Evolutionary conservation across 2,888 invertebrate genomes (phyloP), one percentile per base, ranked within the genome.

Genomic region (Cremastinae sp.): DNA sequence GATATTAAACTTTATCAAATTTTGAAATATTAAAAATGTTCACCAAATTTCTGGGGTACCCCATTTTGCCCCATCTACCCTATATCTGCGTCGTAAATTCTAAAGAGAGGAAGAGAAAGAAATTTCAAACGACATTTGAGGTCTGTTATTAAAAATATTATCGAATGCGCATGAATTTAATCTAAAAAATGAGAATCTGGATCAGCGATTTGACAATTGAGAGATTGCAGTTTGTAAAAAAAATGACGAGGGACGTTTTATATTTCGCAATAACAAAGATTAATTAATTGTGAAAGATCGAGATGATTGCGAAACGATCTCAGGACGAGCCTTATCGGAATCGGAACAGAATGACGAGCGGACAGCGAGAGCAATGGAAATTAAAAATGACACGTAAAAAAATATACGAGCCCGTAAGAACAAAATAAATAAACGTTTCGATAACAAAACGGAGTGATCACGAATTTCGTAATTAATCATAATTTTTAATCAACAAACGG

Each of bases 261-360:
- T 58, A 20, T 81, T 79, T 83, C 77, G 79, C 78, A 83, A 83
- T 41, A 58, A 76, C 45, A 65, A 68, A 43, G 74, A 78, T 74
- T 58, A 69, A 72, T 74, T 75, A 66, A 72, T 51, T 76, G 72
- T 70, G 39, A 45, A 51, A 45, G 47, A 47, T 22, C n/a, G 37
- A 4, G 22, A 35, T 58, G 70, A 79, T 78, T 77, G 72, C 66
- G 65, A 69, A 76, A 74, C 41, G 55, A 58, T 65, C 58, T 68
- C 28, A 69, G 55, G 77, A 43, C 47, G 64, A 49, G 61, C 12
- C 18, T 43, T 20, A 58, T 51, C n/a, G 10, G 16, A 28, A 58
- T 18, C n/a, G 20, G n/a, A 9, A 28, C 41, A 18, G 41, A 43
- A 16, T 18, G 18, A 18, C 12, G 41, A 58, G 1, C 41, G 20